phyloP scores from a whole-genome alignment of 2,888 invertebrate species.

The Caenorhabditis japonica region DNA sequence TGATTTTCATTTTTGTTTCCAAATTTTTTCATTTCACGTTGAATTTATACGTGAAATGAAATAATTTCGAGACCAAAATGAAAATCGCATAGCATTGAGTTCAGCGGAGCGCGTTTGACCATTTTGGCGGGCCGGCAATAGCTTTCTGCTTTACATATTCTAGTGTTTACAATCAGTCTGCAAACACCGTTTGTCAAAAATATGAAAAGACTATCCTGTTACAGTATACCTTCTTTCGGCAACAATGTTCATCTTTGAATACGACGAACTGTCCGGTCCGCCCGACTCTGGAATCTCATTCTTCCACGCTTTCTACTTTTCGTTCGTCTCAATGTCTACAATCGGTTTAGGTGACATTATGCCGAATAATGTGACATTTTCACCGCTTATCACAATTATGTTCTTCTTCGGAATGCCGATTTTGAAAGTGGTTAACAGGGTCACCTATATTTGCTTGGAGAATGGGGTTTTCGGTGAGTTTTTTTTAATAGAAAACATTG shows the following conservation, averaged over 20 bases:
- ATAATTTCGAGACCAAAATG: too few relatives aligned
- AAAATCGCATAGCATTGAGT: too few relatives aligned
- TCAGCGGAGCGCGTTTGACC: too few relatives aligned
- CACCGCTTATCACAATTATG: slow-evolving; percentile 59
- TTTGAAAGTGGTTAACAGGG: slow-evolving; percentile 66
- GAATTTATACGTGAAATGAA: too few relatives aligned
- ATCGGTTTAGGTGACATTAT: slow-evolving; percentile 69
- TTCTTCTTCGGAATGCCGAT: slow-evolving; percentile 69
- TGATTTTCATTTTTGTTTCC: too few relatives aligned
- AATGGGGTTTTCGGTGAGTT: slow-evolving; percentile 64
- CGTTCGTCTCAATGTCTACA: slow-evolving; percentile 66
- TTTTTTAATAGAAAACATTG: not conserved
- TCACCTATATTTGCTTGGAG: slow-evolving; percentile 64
- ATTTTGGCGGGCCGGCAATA: too few relatives aligned
- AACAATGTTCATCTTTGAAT: slow-evolving; percentile 56
- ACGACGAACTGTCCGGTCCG: slow-evolving; percentile 55
- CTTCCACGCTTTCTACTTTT: slow-evolving; percentile 64
- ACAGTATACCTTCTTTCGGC: slow-evolving; percentile 47
- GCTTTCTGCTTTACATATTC: too few relatives aligned
- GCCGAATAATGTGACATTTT: slow-evolving; percentile 66
- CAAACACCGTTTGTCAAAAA: not conserved
- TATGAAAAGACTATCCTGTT: too few relatives aligned
- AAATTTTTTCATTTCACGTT: too few relatives aligned
- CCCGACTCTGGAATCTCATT: slow-evolving; percentile 57
- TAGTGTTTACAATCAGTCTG: too few relatives aligned